A percentile compares a stretch with the other conserved stretches of the same genome.
phyloP scores from a whole-genome alignment of 2,888 invertebrate genomes.

The Chelonus formosanus region DNA sequence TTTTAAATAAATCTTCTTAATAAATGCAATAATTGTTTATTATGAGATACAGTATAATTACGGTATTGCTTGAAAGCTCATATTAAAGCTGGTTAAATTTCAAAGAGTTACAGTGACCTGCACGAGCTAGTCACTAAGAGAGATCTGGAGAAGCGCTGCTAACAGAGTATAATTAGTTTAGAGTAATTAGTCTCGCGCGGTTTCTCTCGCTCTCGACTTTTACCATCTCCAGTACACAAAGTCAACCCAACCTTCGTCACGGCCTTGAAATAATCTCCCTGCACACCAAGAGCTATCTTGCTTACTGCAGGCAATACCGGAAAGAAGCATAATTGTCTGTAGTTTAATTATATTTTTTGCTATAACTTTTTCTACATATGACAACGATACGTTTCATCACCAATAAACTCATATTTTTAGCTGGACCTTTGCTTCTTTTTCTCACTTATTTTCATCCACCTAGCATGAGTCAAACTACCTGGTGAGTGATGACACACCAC shows the following conservation, averaged over 20 bases:
- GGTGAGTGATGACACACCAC: too few relatives aligned
- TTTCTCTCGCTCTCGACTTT: conserved; percentile 18
- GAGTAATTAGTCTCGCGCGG: conserved; percentile 52
- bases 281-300: conserved; percentile 20
- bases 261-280: conserved; percentile 17
- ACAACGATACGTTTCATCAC: too few relatives aligned
- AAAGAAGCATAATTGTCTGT: conserved; percentile 15
- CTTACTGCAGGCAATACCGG: conserved; percentile 27
- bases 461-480: too few relatives aligned
- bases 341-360: conserved; percentile 13
- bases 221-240: conserved; percentile 4
- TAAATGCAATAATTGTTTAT: too few relatives aligned
- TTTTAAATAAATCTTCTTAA: too few relatives aligned
- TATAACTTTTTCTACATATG: too few relatives aligned
- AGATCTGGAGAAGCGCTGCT: conserved; percentile 38
- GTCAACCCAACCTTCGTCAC: conserved; percentile 13
- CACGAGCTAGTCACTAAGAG: neutral
- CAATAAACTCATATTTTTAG: too few relatives aligned
- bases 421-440: too few relatives aligned
- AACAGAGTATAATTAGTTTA: conserved; percentile 58
- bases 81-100: neutral
- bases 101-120: conserved; percentile 25
- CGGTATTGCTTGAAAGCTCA: too few relatives aligned
- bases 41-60: too few relatives aligned
- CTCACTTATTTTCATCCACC: too few relatives aligned